These are phyloP conservation scores for Eucera pruinosa DNA, from an alignment of 2,888 invertebrate genomes.

Conservation along the genomic window DNA sequence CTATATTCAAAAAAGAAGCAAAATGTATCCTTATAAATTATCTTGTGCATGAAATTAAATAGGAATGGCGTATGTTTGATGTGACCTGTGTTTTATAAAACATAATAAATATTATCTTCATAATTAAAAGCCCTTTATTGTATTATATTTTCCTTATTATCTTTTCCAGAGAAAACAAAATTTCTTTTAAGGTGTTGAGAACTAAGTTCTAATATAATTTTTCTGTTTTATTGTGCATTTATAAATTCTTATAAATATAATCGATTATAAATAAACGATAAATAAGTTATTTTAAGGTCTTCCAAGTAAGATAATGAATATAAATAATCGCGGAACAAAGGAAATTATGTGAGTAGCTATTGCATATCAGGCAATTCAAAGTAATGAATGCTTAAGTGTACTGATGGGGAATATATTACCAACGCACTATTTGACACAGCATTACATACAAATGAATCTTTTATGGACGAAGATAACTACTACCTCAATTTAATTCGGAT, in stretches of 20 bases:
- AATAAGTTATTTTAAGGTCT: background rate
- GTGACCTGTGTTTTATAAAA: conserved; percentile 65
- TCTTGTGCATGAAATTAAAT: conserved; percentile 51
- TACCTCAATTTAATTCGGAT: background rate
- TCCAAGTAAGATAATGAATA: background rate
- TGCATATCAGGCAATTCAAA: conserved; percentile 3
- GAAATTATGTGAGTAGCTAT: background rate
- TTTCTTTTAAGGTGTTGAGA: too few relatives aligned
- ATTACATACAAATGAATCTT: background rate
- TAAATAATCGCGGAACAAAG: conserved; percentile 27
- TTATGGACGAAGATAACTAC: background rate
- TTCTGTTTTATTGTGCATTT: too few relatives aligned
- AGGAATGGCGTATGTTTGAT: conserved; percentile 61
- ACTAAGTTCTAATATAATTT: too few relatives aligned
- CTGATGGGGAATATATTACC: too few relatives aligned
- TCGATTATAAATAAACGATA: background rate
- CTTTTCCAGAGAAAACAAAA: too few relatives aligned
- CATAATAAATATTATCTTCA: conserved; percentile 63
- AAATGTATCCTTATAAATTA: conserved; percentile 45
- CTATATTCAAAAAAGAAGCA: conserved; percentile 11
- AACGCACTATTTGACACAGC: background rate
- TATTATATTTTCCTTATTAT: background rate
- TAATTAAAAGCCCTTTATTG: conserved; percentile 31
- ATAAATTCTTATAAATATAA: background rate
- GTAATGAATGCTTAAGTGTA: background rate